phyloP scores from a whole-genome alignment of 35 echinoderm and acorn worm genomes.

The Eucidaris tribuloides region DNA sequence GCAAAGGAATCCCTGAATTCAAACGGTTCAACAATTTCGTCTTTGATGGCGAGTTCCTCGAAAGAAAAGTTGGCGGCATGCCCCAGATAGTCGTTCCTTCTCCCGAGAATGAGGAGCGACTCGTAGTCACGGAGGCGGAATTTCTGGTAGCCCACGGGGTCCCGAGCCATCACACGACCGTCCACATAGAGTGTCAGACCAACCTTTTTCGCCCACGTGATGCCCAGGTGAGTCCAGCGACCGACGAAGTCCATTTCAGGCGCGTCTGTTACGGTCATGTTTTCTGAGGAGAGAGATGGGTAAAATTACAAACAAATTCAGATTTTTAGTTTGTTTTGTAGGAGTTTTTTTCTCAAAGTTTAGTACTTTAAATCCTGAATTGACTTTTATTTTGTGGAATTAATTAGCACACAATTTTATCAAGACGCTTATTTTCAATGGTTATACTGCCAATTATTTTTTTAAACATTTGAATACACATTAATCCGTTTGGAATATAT shows the following conservation, averaged over 20 bases:
- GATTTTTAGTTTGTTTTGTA: not conserved
- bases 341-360: not conserved
- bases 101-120: constrained; percentile 59
- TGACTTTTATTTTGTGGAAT: not conserved
- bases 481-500: no score
- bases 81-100: constrained; percentile 84
- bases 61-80: constrained; percentile 67
- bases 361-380: not conserved
- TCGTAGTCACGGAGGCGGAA: constrained; percentile 50
- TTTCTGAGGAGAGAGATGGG: not conserved
- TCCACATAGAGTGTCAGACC: constrained; percentile 73
- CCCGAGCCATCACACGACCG: constrained; percentile 51
- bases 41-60: constrained; percentile 68
- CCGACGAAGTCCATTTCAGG: constrained; percentile 32
- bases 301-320: not conserved
- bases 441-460: no score
- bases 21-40: constrained; percentile 60
- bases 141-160: constrained; percentile 72
- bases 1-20: constrained; percentile 53
- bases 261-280: constrained; percentile 18
- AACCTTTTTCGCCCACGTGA: constrained; percentile 53
- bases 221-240: constrained; percentile 73
- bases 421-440: no score
- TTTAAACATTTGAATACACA: no score
- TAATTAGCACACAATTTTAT: no score